These are phyloP conservation scores for Xiphorhynchus elegans DNA, from an alignment of 2,113 vertebrate genomes.

Conservation along the genomic window DNA sequence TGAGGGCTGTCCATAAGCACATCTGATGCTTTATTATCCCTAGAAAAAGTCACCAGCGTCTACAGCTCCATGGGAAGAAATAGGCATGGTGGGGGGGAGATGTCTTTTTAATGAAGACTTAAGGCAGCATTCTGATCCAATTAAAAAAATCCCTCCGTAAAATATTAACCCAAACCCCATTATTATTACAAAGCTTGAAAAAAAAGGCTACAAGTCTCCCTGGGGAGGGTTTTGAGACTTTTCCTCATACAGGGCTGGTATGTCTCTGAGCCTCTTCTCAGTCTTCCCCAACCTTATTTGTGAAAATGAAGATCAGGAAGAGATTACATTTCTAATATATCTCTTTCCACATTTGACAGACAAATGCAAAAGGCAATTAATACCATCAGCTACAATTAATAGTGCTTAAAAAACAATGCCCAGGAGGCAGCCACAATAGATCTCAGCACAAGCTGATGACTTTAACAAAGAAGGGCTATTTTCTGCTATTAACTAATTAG, in stretches of 20 bases:
- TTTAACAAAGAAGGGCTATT: neutral
- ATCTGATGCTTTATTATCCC: neutral
- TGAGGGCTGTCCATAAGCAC: neutral
- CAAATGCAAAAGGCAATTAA: slow-evolving; percentile 5
- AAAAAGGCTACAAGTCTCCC: neutral
- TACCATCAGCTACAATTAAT: slow-evolving; percentile 11
- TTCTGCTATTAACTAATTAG: neutral
- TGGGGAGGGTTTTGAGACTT: neutral
- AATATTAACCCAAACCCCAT: neutral
- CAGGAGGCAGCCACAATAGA: neutral
- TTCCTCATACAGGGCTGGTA: neutral
- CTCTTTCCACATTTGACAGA: neutral
- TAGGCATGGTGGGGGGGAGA: neutral
- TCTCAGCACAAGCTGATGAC: neutral
- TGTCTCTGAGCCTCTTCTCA: neutral
- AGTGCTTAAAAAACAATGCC: neutral
- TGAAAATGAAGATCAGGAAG: neutral
- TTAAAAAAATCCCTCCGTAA: neutral
- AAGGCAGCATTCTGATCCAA: neutral
- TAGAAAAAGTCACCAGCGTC: neutral
- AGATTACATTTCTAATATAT: neutral
- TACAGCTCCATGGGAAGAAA: neutral
- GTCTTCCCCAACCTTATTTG: neutral
- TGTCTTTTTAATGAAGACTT: slow-evolving; percentile 17
- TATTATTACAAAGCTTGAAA: neutral